Conservation (phyloP, 2,113 vertebrate genomes). For the Rostratula benghalensis region DNA sequence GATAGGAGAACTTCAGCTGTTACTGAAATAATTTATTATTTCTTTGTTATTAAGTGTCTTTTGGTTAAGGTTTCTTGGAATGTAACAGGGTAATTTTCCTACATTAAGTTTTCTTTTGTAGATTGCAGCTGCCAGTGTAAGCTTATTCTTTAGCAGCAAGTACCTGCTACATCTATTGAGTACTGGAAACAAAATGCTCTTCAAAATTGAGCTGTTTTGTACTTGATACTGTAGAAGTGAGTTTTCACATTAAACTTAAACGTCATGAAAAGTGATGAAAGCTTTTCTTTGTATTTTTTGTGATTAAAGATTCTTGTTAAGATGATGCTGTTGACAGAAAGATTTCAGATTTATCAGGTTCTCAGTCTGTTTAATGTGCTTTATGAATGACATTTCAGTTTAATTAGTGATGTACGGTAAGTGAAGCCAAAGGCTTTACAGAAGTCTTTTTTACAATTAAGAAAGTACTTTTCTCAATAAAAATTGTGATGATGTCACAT, state of each 20-base stretch:
- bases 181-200: neutral
- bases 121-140: neutral
- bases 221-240: neutral
- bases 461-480: neutral
- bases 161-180: neutral
- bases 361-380: neutral
- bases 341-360: neutral
- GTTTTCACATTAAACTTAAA: neutral
- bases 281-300: neutral
- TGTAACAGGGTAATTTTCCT: neutral
- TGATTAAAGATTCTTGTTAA: neutral
- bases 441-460: neutral
- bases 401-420: neutral
- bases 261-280: neutral
- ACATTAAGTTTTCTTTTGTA: neutral
- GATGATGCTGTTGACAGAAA: neutral
- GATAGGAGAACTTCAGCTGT: neutral
- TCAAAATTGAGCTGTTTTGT: neutral
- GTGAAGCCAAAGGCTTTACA: neutral
- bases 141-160: neutral
- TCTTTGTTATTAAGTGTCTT: neutral
- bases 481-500: neutral
- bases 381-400: neutral
- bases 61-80: neutral
- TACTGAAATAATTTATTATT: neutral